Evolutionary conservation across 1,140 invertebrate species (phyloP), one percentile per base, ranked within the genome.

Genomic region (Aricia agestis): DNA sequence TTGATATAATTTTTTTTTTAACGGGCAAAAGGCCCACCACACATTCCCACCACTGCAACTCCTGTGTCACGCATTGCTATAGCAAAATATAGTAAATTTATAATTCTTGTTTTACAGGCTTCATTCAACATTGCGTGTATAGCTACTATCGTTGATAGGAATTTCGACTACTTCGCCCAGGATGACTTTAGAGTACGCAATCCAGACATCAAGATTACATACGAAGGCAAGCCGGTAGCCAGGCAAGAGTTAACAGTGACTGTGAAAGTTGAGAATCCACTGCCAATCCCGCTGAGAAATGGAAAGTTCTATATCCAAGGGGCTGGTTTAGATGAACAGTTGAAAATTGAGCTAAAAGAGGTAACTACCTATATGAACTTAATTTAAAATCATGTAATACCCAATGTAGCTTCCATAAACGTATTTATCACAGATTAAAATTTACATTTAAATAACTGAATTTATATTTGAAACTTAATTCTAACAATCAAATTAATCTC

Each of bases 181-280:
- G 97, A 98, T 79, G 97, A 98, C 87, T 98, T 98, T 81, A 93
- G 97, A 74, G 95, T 98, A 2, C 92, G 96, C 19, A 98, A 98
- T 81, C 97, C 97, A 0, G 96, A 98, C 81, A 97, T 98, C 57
- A 95, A 95, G 84, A 96, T 98, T 70, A 93, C 93, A 77, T 82
- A 94, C 13, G 90, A 94, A 80, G 93, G 93, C 0, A 93, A 94
- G 18, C 93, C 96, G 1, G 82, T 93, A 0, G 93, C 95, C 10
- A 94, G 93, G 6, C 86, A 95, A 78, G 92, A 94, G 72, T 92
- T 96, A 19, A 93, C 93, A 52, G 95, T 95, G 0, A 93, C 93
- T 6, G 92, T 96, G 2, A 94, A 93, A n/a, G 93, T 98, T n/a
- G 93, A 91, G 68, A 98, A 98, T 92, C 96, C 97, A 0, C 81